phyloP scores from a whole-genome alignment of 2,113 vertebrate genomes.

The Alosa alosa region DNA sequence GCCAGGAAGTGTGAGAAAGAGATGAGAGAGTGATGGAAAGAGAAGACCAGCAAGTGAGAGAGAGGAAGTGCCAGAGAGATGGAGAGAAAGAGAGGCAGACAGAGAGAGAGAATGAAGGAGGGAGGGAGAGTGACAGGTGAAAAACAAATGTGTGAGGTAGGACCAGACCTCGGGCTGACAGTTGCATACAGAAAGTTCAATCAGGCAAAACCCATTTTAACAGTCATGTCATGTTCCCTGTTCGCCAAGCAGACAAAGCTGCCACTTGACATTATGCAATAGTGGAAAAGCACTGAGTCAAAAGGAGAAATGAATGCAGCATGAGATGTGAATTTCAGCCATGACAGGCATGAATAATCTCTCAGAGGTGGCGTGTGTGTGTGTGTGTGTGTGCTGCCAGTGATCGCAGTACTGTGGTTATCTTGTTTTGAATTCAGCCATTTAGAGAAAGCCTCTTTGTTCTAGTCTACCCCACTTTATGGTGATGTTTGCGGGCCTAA shows the following conservation, averaged over 20 bases:
- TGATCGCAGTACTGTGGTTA: background rate
- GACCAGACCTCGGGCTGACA: background rate
- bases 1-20: conserved; percentile 12
- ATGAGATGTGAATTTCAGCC: conserved; percentile 14
- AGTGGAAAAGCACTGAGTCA: conserved; percentile 30
- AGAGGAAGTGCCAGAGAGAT: background rate
- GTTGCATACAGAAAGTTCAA: conserved; percentile 50
- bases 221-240: background rate
- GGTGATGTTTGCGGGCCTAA: background rate
- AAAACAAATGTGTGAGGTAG: background rate
- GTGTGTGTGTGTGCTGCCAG: background rate
- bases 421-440: background rate
- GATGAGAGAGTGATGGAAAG: conserved; percentile 16
- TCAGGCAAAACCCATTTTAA: conserved; percentile 26
- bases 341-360: background rate
- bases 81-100: background rate
- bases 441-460: background rate
- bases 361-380: background rate
- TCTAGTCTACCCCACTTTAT: background rate
- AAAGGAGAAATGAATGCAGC: conserved; percentile 16
- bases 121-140: background rate
- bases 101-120: background rate
- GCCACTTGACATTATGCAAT: conserved; percentile 40
- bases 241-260: background rate
- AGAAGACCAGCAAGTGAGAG: background rate